phyloP scores from a whole-genome alignment of 2,113 vertebrate genomes.

The Melanotaenia duboulayi region DNA sequence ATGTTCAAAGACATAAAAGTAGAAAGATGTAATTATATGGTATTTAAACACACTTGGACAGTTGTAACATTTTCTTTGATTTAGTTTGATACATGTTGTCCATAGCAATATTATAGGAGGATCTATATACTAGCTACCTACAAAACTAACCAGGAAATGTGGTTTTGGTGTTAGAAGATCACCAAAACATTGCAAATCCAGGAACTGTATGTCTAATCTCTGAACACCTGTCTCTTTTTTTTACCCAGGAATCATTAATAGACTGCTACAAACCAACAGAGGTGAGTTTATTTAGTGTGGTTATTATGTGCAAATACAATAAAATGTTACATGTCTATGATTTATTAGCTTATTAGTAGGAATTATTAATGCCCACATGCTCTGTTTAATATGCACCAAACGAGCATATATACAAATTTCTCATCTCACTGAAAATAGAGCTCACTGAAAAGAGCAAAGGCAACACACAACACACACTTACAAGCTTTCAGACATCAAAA shows the following conservation, averaged over 20 bases:
- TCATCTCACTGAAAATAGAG: neutral
- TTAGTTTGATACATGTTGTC: no score
- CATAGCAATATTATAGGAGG: no score
- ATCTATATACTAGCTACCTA: neutral
- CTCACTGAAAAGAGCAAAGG: neutral
- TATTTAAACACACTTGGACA: no score
- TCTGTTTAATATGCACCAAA: neutral
- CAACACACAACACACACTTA: conserved; percentile 10
- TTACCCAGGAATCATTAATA: conserved; percentile 88
- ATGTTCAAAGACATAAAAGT: no score
- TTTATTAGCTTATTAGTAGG: neutral
- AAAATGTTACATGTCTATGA: conserved; percentile 12
- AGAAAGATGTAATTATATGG: no score
- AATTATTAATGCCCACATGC: conserved; percentile 26
- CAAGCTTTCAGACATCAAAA: neutral
- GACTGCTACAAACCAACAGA: conserved; percentile 98
- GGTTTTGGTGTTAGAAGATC: neutral
- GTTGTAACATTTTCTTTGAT: no score
- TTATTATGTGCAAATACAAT: neutral
- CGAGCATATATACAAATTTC: neutral
- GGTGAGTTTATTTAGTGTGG: conserved; percentile 80
- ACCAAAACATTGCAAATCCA: neutral
- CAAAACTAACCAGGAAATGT: neutral
- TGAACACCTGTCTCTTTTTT: conserved; percentile 6
- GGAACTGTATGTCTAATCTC: neutral